Evolutionary conservation across 2,888 invertebrate genomes (phyloP).

Genomic region (Pelosia muscerda): DNA sequence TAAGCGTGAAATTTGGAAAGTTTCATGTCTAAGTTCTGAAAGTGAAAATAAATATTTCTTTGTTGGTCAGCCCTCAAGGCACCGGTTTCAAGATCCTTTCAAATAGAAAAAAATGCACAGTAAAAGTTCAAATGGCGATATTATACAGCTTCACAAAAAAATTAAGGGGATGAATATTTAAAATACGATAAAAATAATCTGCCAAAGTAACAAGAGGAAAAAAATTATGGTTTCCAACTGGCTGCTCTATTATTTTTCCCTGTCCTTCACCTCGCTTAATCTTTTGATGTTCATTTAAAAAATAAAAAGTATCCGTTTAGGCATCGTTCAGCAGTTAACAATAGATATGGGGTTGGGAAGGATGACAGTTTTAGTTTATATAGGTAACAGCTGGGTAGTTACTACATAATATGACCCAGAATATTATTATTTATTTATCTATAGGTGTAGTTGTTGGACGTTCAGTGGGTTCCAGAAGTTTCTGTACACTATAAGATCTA

Average conservation of each 20-base stretch:
- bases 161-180: slow-evolving; percentile 33
- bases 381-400: neutral
- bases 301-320: slow-evolving; percentile 27
- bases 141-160: slow-evolving; percentile 29
- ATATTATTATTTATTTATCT: neutral
- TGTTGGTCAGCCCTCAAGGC: slow-evolving; percentile 39
- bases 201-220: slow-evolving; percentile 48
- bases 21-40: slow-evolving; percentile 42
- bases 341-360: slow-evolving; percentile 17
- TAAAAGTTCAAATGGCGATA: slow-evolving; percentile 43
- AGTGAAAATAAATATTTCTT: slow-evolving; percentile 42
- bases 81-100: slow-evolving; percentile 32
- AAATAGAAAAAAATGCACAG: slow-evolving; percentile 33
- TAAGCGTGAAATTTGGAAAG: slow-evolving; percentile 34
- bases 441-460: too few species aligned
- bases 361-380: neutral
- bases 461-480: too few species aligned
- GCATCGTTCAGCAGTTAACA: slow-evolving; percentile 25
- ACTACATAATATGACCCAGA: neutral
- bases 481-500: too few species aligned
- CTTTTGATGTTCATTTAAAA: slow-evolving; percentile 45
- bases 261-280: slow-evolving; percentile 55
- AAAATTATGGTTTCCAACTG: slow-evolving; percentile 61
- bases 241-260: slow-evolving; percentile 43
- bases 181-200: slow-evolving; percentile 51